phyloP scores from a whole-genome alignment of 2,888 invertebrate species.

The Pardosa pseudoannulata region DNA sequence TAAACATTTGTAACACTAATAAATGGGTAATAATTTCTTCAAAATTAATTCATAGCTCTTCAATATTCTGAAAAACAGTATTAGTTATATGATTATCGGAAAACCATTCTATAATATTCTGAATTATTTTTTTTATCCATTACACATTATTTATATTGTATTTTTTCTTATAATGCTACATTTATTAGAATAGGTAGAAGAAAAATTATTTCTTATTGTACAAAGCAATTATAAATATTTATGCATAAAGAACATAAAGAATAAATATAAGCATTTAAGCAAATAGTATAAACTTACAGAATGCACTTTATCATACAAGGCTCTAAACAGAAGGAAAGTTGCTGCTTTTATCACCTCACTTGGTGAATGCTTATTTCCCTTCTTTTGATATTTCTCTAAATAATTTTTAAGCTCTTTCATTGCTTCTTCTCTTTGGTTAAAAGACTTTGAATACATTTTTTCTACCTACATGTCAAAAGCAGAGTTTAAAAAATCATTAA shows the following conservation, averaged over 20 bases:
- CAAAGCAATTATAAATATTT: background rate
- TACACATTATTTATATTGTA: too few species aligned
- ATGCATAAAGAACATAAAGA: background rate
- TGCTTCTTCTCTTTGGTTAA: conserved; percentile 92
- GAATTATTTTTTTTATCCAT: too few species aligned
- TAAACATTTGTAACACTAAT: too few species aligned
- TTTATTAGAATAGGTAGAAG: background rate
- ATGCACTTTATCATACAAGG: conserved; percentile 91
- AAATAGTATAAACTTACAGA: conserved; percentile 81
- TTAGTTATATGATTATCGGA: too few species aligned
- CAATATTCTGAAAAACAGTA: too few species aligned
- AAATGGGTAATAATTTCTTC: too few species aligned
- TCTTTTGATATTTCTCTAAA: conserved; percentile 63
- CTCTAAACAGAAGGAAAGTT: conserved; percentile 86
- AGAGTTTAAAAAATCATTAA: too few species aligned
- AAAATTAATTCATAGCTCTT: too few species aligned
- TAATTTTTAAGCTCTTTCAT: conserved; percentile 82
- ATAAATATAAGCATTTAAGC: background rate
- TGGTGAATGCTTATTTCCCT: conserved; percentile 77
- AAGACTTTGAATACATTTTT: conserved; percentile 92
- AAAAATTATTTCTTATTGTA: too few species aligned
- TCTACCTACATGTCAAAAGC: conserved; percentile 82
- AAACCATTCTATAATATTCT: too few species aligned
- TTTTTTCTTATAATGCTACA: too few species aligned
- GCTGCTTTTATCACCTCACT: conserved; percentile 91